These are phyloP conservation scores for human DNA, from an alignment of 2,113 vertebrate genomes.

Conservation along the genomic window DNA sequence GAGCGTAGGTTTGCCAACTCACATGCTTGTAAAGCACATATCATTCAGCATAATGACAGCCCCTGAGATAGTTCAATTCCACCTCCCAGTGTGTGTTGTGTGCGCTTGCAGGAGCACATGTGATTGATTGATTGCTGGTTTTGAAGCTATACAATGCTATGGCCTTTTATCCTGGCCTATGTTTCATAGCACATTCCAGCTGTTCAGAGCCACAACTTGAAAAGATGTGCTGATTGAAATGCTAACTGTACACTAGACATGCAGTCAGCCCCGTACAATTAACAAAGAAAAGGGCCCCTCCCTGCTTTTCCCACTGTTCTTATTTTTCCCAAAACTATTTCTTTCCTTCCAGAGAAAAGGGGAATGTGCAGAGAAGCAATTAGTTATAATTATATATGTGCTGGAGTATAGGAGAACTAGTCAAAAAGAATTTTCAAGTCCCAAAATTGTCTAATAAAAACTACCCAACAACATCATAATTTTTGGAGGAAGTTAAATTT, in stretches of 20 bases:
- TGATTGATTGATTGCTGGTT: neutral
- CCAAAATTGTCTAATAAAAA: conserved; percentile 72
- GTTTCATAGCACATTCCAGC: conserved; percentile 9
- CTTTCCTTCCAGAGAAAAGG: conserved; percentile 64
- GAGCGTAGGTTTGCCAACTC: neutral
- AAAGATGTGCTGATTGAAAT: conserved; percentile 50
- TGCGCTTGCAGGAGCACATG: fast-evolving
- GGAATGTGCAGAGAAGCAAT: conserved; percentile 72
- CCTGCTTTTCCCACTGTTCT: conserved; percentile 55
- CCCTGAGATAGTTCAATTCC: neutral
- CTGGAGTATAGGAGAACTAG: conserved; percentile 55
- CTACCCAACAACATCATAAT: conserved; percentile 71
- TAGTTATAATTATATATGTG: conserved; percentile 77
- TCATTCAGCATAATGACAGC: neutral
- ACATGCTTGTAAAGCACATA: neutral
- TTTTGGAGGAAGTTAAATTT: conserved; percentile 77
- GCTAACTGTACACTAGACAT: conserved; percentile 17
- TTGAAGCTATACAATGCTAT: neutral
- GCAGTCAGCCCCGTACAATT: conserved; percentile 1
- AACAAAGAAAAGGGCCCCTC: conserved; percentile 54
- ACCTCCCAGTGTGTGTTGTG: neutral
- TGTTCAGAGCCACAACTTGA: conserved; percentile 22
- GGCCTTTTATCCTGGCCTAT: neutral
- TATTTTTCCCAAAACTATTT: conserved; percentile 63
- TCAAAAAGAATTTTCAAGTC: conserved; percentile 70